phyloP scores from a whole-genome alignment of 2,113 vertebrate species.

The Amblyornis subalaris region DNA sequence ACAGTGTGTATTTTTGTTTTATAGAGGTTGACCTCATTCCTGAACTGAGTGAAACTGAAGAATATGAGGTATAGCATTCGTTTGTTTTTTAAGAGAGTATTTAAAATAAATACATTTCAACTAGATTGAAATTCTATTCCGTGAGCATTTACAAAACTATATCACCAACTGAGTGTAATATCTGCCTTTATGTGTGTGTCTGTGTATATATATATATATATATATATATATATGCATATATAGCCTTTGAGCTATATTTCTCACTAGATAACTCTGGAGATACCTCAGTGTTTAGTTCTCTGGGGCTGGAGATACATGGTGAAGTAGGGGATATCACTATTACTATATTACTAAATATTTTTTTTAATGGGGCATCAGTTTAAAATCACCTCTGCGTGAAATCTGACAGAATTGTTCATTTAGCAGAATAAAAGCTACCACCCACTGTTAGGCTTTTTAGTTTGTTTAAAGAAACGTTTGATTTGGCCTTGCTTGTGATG shows the following conservation, averaged over 20 bases:
- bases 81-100: constrained; percentile 18
- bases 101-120: background rate
- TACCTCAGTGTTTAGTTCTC: background rate
- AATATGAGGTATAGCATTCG: constrained; percentile 74
- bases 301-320: background rate
- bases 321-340: background rate
- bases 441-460: background rate
- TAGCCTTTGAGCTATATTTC: background rate
- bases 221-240: background rate
- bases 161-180: background rate
- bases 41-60: constrained; percentile 77
- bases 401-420: background rate
- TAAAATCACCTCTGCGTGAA: background rate
- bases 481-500: background rate
- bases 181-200: background rate
- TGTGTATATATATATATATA: background rate
- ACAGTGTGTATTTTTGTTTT: constrained; percentile 67
- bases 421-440: background rate
- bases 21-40: constrained; percentile 75
- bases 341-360: background rate
- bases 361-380: background rate
- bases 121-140: background rate
- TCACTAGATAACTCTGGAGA: background rate
- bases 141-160: background rate
- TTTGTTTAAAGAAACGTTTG: background rate